These are phyloP conservation scores for Urocitellus parryii DNA, from an alignment of 2,113 vertebrate genomes.

Conservation along the genomic window DNA sequence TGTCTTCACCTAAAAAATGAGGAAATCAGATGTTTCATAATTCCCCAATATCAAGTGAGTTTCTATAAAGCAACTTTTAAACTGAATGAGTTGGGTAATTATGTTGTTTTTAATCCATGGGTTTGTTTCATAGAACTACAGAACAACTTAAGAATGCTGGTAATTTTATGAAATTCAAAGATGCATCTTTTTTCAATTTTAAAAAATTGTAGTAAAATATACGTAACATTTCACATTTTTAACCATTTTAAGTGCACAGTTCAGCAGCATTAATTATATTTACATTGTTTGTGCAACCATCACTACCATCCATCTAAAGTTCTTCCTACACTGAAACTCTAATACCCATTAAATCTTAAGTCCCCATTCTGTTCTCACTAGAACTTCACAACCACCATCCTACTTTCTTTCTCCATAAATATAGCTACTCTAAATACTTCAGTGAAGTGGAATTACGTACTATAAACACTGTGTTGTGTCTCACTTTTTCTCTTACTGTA, in stretches of 20 bases:
- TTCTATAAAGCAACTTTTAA: neutral
- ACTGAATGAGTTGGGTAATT: neutral
- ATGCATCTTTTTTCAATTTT: neutral
- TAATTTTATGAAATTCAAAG: conserved; percentile 37
- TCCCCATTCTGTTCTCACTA: neutral
- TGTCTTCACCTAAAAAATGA: neutral
- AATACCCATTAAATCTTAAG: neutral
- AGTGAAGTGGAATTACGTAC: neutral
- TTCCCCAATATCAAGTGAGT: neutral
- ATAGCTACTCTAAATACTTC: neutral
- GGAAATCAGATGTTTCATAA: neutral
- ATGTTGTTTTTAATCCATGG: neutral
- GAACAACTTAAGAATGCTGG: neutral
- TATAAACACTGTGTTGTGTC: neutral
- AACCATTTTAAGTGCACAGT: neutral
- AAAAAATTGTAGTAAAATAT: neutral
- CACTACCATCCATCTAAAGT: neutral
- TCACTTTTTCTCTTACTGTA: conserved; percentile 23
- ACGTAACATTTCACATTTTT: neutral
- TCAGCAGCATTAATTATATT: neutral
- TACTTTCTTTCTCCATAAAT: neutral
- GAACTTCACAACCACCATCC: neutral
- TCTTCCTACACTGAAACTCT: neutral
- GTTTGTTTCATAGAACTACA: neutral
- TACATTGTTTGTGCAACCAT: neutral